Conservation (phyloP, 2,113 vertebrate species). For the Poecilia latipinna region DNA sequence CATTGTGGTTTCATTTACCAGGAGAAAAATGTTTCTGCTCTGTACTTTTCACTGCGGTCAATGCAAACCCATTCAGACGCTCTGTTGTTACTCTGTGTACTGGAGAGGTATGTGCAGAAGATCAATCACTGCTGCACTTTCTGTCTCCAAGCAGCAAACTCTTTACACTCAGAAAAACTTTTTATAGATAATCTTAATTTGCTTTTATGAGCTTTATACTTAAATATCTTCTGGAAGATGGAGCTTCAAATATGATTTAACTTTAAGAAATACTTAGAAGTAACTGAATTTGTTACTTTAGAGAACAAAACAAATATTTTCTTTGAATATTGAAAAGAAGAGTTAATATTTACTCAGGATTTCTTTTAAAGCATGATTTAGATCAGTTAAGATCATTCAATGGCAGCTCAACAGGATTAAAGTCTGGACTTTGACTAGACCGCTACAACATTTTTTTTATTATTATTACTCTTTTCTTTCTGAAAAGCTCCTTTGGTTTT, state of each 20-base stretch:
- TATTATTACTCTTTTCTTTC: no score
- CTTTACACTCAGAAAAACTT: background rate
- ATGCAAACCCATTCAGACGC: slow-evolving; percentile 23
- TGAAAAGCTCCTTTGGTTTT: no score
- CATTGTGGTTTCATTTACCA: slow-evolving; percentile 14
- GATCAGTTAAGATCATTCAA: no score
- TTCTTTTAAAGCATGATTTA: no score
- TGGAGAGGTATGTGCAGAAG: slow-evolving; percentile 4
- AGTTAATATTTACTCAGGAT: no score
- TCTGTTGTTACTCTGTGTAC: slow-evolving; percentile 35
- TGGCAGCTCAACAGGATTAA: no score
- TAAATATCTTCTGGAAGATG: background rate
- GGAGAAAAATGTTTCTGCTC: slow-evolving; percentile 16
- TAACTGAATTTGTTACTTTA: background rate
- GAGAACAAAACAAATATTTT: no score
- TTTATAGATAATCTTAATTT: no score
- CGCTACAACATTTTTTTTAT: no score
- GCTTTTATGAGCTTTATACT: background rate
- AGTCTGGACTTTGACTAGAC: no score
- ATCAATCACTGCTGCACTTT: slow-evolving; percentile 31
- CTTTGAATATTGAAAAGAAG: no score
- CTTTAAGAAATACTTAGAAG: background rate
- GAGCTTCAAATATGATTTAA: background rate
- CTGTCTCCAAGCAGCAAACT: slow-evolving; percentile 13
- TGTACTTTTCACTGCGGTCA: slow-evolving; percentile 18